phyloP scores from a whole-genome alignment of 2,888 invertebrate species.

The Drosophila atroscutellata region DNA sequence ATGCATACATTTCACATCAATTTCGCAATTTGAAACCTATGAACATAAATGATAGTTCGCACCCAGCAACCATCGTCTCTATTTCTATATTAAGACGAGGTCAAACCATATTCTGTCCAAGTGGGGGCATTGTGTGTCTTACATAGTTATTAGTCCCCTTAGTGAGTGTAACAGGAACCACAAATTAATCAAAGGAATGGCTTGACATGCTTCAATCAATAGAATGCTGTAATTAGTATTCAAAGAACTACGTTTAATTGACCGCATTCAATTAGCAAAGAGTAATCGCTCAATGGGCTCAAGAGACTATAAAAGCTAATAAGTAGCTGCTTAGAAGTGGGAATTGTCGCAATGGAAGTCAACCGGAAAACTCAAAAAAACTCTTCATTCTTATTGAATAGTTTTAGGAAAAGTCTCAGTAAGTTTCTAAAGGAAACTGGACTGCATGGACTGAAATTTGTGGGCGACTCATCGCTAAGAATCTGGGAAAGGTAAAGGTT shows the following conservation, averaged over 20 bases:
- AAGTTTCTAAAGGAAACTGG: constrained; percentile 73
- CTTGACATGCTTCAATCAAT: constrained; percentile 22
- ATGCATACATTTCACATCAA: not conserved
- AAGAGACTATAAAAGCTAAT: constrained; percentile 15
- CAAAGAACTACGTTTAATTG: constrained; percentile 17
- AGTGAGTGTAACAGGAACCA: constrained; percentile 24
- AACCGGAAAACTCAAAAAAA: constrained; percentile 13
- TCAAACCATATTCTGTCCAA: constrained; percentile 3
- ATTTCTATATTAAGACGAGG: not conserved
- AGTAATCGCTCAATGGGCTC: constrained; percentile 8
- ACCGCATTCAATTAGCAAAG: constrained; percentile 30
- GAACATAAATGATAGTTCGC: not conserved
- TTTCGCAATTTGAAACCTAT: not conserved
- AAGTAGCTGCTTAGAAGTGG: not conserved
- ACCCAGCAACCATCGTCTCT: not conserved
- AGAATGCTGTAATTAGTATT: constrained; percentile 29
- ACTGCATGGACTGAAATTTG: constrained; percentile 77
- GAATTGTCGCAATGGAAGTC: constrained; percentile 30
- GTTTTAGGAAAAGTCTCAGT: constrained; percentile 55
- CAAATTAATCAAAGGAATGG: constrained; percentile 44
- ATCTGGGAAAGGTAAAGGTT: constrained; percentile 73
- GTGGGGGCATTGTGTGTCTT: not conserved
- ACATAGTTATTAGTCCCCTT: constrained; percentile 8
- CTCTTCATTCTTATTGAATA: constrained; percentile 33
- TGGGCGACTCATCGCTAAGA: constrained; percentile 65